Evolutionary conservation across 2,113 vertebrate genomes (phyloP), one percentile per base, ranked within the genome.

Genomic region (Rhabdomys dilectus): DNA sequence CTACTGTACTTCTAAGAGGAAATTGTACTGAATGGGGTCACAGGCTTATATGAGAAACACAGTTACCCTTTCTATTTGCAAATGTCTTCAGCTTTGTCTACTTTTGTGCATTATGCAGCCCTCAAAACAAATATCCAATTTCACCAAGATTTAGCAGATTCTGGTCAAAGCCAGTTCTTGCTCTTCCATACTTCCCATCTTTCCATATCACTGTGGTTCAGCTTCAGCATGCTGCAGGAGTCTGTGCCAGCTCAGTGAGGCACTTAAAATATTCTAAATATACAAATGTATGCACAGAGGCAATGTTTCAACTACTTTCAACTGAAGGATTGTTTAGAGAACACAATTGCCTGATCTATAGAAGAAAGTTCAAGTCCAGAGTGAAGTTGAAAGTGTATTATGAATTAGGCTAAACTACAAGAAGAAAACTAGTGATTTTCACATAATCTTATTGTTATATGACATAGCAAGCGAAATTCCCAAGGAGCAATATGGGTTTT

Each of bases 371-470:
- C 26, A 92, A 88, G 5, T 77, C 29, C 31, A 34, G 42, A 70
- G 62, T 68, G 80, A 95, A 76, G 48, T 16, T 91, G 24, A 91
- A 91, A 93, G 89, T 39, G 24, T 39, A 1, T 85, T 51, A 7
- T 12, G 89, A 76, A 60, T 80, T 86, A 76, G 80, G 56, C 88
- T 85, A 70, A 88, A 76, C 92, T 56, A 82, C 58, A 76, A 89
- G 31, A 13, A 82, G 17, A 62, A 89, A 92, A 94, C 7, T 1
- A 70, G n/a, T 86, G 16, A 91, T 87, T 96, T 91, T 75, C 22
- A 76, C n/a, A 48, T 36, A 91, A 95, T 90, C 42, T 17, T 91
- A 64, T 36, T 19, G 80, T 91, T 94, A 95, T 92, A 68, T 87
- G 42, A 93, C 96, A 81, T 72, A 45, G 64, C 26, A 95, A 93